These are phyloP conservation scores for Xerus inauris DNA, from an alignment of 2,113 vertebrate genomes.

Conservation along the genomic window DNA sequence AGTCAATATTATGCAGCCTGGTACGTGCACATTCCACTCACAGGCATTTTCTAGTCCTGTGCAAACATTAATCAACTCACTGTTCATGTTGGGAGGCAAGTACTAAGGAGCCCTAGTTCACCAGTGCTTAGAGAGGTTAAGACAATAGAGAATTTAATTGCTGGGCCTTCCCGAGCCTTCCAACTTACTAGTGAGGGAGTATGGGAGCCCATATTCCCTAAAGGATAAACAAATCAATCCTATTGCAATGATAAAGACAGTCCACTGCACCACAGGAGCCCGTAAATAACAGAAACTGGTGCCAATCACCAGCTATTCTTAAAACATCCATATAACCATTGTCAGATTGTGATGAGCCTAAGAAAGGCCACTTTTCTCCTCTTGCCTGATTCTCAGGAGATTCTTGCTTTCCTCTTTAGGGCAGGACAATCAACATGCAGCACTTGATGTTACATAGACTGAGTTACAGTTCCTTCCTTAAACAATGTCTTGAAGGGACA, in stretches of 20 bases:
- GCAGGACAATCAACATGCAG: neutral
- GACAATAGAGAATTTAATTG: neutral
- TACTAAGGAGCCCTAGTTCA: neutral
- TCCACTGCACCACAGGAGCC: no score
- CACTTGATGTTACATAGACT: neutral
- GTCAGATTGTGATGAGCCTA: neutral
- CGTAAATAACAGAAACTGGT: neutral
- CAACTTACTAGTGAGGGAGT: neutral
- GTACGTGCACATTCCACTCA: neutral
- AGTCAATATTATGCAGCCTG: neutral
- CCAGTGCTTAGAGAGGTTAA: neutral
- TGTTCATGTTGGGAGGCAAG: neutral
- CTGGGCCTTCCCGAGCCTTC: neutral
- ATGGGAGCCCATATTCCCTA: neutral
- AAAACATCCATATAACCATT: neutral
- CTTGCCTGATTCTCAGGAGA: neutral
- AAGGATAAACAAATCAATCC: conserved; percentile 2
- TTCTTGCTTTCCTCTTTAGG: no score
- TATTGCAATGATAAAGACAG: neutral
- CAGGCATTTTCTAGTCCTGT: neutral
- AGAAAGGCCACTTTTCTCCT: neutral
- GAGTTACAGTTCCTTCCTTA: neutral
- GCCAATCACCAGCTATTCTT: neutral
- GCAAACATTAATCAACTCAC: conserved; percentile 47
- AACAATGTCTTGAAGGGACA: neutral